Conservation (phyloP, 2,888 invertebrate species). For the Conistra vaccinii region DNA sequence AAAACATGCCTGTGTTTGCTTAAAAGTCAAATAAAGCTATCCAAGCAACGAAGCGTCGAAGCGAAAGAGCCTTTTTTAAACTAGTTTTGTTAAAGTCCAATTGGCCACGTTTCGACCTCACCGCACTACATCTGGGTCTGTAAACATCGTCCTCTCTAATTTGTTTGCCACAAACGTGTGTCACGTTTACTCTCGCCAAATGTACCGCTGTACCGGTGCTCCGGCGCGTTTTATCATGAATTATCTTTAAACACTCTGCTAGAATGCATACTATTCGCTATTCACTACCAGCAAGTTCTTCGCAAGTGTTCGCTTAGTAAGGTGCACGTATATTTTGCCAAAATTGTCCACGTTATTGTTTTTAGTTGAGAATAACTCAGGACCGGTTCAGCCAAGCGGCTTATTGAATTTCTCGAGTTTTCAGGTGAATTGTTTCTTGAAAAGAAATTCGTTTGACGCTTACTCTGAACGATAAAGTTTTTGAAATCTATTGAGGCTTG, state of each 20-base stretch:
- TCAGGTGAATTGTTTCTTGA: constrained; percentile 45
- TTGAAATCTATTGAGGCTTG: constrained; percentile 40
- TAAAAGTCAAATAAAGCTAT: constrained; percentile 8
- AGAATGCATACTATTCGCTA: constrained; percentile 51
- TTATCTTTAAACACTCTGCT: constrained; percentile 58
- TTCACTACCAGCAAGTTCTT: constrained; percentile 26
- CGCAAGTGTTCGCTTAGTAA: constrained; percentile 35
- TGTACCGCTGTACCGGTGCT: constrained; percentile 31
- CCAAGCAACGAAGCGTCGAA: constrained; percentile 29
- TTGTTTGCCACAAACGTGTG: constrained; percentile 70
- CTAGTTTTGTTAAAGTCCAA: constrained; percentile 47
- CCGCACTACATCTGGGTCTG: constrained; percentile 47
- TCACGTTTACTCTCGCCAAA: constrained; percentile 57
- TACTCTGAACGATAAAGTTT: constrained; percentile 50
- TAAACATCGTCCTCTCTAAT: constrained; percentile 68
- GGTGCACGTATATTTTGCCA: constrained; percentile 49
- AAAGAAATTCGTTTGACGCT: constrained; percentile 44
- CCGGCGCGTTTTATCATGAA: constrained; percentile 57
- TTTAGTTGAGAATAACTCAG: constrained; percentile 52
- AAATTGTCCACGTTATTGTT: constrained; percentile 60
- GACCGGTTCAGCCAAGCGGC: constrained; percentile 26
- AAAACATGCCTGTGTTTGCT: neutral
- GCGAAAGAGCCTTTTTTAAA: constrained; percentile 30
- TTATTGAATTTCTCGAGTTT: constrained; percentile 50
- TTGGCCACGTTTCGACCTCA: constrained; percentile 39